Evolutionary conservation across 2,888 invertebrate species (phyloP), one percentile per base, ranked within the genome.

Genomic region (Clistopyga incitator): DNA sequence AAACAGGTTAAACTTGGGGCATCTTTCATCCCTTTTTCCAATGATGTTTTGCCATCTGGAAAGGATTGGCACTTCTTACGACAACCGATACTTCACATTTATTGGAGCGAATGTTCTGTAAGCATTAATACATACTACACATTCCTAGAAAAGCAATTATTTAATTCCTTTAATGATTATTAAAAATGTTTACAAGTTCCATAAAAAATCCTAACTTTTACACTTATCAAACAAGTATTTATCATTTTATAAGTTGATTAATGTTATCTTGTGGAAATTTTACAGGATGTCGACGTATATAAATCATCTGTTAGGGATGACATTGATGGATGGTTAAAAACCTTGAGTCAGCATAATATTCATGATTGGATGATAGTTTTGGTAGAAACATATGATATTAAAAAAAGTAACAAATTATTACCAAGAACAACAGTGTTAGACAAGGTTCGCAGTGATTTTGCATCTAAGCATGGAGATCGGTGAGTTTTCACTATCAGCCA

Each of bases 61-160:
- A 95, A 95, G 78, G 95, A 96, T 92, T 96, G 96, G 93, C 97
- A 96, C 91, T 95, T 99, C 65, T 94, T 98, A 82, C 97, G 97
- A 87, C 97, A 97, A 89, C 98, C 98, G 13, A 96, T 99, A 92
- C 96, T 99, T 91, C 98, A 99, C 93, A 97, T 98, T 81, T 99
- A 97, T 93, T 98, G 98, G 96, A 98, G 97, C 25, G 98, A 99
- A 92, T 98, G 98, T 95, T 95, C 96, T 92, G 98, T 98, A 94
- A 94, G 95, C 94, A 54, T 20, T 18, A 6, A 4, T 50, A 18
- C 11, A 54, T 38, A 20, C 23, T 71, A 8, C 3, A 59, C 8
- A 18, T 42, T 42, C 6, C 2, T 38, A 42, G 8, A 34, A 11
- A 6, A 34, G 38, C n/a, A 13, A 25, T 10, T 54, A 20, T 54